Evolutionary conservation across 53 echinoderm and acorn worm genomes (phyloP).

Genomic region (Zoroaster sp.): DNA sequence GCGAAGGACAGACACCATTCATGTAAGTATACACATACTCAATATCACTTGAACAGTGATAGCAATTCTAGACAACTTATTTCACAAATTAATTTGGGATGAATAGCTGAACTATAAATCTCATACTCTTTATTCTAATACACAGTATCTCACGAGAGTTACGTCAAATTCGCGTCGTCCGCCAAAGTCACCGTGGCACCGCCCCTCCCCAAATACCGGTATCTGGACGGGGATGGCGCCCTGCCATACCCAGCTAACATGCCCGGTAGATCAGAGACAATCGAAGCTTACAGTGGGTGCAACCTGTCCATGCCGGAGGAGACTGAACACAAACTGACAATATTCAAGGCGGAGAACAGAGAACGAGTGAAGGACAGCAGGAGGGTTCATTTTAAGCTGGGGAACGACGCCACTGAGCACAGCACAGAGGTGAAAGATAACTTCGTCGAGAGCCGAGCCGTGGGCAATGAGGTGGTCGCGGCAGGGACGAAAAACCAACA

Average conservation of each 20-base stretch:
- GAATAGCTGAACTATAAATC: neutral
- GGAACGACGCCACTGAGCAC: slow-evolving; percentile 66
- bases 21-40: slow-evolving; percentile 54
- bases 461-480: slow-evolving; percentile 37
- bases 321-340: slow-evolving; percentile 30
- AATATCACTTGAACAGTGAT: neutral
- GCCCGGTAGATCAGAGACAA: slow-evolving; percentile 76
- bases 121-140: neutral
- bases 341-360: slow-evolving; percentile 67
- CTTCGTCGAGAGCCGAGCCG: slow-evolving; percentile 54
- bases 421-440: slow-evolving; percentile 72
- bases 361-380: slow-evolving; percentile 83
- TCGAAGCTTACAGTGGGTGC: slow-evolving; percentile 69
- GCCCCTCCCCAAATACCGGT: slow-evolving; percentile 79
- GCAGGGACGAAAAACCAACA: slow-evolving; percentile 79
- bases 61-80: too few relatives aligned
- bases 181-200: slow-evolving; percentile 37
- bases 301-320: slow-evolving; percentile 48
- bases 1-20: slow-evolving; percentile 82
- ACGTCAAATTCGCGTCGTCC: slow-evolving; percentile 50
- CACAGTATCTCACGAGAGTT: slow-evolving; percentile 87
- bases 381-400: slow-evolving; percentile 83
- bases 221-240: slow-evolving; percentile 73
- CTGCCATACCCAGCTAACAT: slow-evolving; percentile 77
- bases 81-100: neutral